A percentile compares a stretch with the other conserved stretches of the same genome.
Conservation (phyloP, 1,140 invertebrate species). For the Magallana ariakensis region DNA sequence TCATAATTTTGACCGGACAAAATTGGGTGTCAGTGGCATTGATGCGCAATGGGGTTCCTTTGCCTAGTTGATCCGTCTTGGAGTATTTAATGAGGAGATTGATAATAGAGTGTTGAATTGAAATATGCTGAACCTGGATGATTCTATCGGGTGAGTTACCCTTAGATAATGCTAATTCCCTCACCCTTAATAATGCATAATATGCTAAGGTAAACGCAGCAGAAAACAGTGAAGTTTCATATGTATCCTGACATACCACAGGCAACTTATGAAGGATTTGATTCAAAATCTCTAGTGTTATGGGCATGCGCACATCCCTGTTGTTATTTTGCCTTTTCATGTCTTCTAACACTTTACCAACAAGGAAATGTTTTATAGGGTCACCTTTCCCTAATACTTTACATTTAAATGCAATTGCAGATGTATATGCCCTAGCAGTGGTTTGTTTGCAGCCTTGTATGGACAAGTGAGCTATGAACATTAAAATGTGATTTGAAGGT, state of each 20-base stretch:
- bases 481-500: not conserved
- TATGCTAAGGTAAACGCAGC: slow-evolving; percentile 33
- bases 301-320: slow-evolving; percentile 22
- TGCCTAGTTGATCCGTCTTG: no score
- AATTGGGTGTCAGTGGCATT: no score
- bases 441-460: slow-evolving; percentile 1
- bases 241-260: not conserved
- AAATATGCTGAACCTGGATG: not conserved
- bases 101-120: no score
- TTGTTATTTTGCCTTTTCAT: not conserved
- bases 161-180: not conserved
- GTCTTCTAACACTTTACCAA: slow-evolving; percentile 39
- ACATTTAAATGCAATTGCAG: slow-evolving; percentile 30
- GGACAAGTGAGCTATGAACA: slow-evolving; percentile 44
- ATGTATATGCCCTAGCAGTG: slow-evolving; percentile 35
- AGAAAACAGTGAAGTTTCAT: slow-evolving; percentile 41
- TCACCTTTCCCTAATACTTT: slow-evolving; percentile 17
- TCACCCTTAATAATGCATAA: slow-evolving; percentile 36
- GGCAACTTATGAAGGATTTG: slow-evolving; percentile 9
- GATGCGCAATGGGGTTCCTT: no score
- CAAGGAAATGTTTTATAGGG: slow-evolving; percentile 37
- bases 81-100: no score
- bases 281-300: slow-evolving; percentile 32
- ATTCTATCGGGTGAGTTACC: not conserved
- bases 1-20: not conserved